phyloP scores from a whole-genome alignment of 2,888 invertebrate genomes.

The Scrobipalpa costella region DNA sequence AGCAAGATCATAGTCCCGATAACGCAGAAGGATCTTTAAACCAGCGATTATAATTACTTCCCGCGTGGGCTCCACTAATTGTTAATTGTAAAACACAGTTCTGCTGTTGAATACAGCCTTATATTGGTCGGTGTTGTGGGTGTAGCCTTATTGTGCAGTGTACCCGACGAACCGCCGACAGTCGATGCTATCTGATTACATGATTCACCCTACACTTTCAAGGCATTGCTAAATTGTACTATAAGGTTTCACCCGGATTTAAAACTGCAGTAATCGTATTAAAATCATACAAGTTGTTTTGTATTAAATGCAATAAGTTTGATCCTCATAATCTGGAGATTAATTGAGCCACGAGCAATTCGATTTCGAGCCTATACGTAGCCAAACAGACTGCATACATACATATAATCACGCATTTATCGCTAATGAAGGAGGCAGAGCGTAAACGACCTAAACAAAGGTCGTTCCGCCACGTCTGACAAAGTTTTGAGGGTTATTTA shows the following conservation, averaged over 20 bases:
- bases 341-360: no score
- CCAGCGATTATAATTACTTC: neutral
- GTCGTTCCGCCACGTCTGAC: no score
- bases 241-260: constrained; percentile 2
- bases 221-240: constrained; percentile 9
- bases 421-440: no score
- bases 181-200: constrained; percentile 34
- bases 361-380: no score
- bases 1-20: neutral
- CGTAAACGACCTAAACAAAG: no score
- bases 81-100: constrained; percentile 6
- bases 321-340: no score
- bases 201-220: constrained; percentile 34
- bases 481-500: no score
- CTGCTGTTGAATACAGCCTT: neutral
- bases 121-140: neutral
- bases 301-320: no score
- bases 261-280: neutral
- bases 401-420: no score
- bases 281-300: neutral
- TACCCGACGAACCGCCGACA: constrained; percentile 1
- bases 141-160: constrained; percentile 18
- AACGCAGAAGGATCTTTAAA: neutral
- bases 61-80: constrained; percentile 17
- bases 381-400: no score